Evolutionary conservation across 2,888 invertebrate species (phyloP).

Genomic region (Xanthorhoe designata): DNA sequence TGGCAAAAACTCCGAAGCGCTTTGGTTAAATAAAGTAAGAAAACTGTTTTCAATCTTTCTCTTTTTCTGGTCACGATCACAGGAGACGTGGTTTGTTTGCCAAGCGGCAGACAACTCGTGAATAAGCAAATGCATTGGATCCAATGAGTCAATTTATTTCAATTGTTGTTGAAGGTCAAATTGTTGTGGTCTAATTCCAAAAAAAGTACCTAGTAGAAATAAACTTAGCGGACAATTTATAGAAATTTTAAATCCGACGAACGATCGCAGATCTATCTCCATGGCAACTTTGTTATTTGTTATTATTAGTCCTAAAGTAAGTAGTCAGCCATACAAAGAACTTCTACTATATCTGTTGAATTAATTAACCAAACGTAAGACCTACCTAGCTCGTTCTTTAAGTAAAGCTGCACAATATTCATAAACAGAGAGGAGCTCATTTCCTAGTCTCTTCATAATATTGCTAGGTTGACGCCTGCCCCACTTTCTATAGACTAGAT

Average conservation of each 20-base stretch:
- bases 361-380: neutral
- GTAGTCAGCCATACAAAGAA: too few relatives aligned
- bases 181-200: slow-evolving; percentile 37
- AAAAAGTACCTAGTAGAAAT: neutral
- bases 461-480: slow-evolving; percentile 11
- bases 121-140: slow-evolving; percentile 40
- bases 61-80: slow-evolving; percentile 38
- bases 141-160: slow-evolving; percentile 39
- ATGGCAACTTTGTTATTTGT: too few relatives aligned
- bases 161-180: slow-evolving; percentile 31
- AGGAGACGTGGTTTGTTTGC: slow-evolving; percentile 34
- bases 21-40: slow-evolving; percentile 53
- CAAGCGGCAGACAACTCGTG: slow-evolving; percentile 29
- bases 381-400: neutral
- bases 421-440: neutral
- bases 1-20: slow-evolving; percentile 74
- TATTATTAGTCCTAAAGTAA: too few relatives aligned
- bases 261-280: too few relatives aligned
- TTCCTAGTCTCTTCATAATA: neutral
- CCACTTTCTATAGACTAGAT: slow-evolving; percentile 26
- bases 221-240: too few relatives aligned
- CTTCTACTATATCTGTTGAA: too few relatives aligned
- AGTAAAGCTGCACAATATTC: neutral
- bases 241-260: too few relatives aligned
- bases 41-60: slow-evolving; percentile 38